A percentile compares a stretch with the other conserved stretches of the same genome.
phyloP scores from a whole-genome alignment of 2,888 invertebrate species.

The Patella caerulea region DNA sequence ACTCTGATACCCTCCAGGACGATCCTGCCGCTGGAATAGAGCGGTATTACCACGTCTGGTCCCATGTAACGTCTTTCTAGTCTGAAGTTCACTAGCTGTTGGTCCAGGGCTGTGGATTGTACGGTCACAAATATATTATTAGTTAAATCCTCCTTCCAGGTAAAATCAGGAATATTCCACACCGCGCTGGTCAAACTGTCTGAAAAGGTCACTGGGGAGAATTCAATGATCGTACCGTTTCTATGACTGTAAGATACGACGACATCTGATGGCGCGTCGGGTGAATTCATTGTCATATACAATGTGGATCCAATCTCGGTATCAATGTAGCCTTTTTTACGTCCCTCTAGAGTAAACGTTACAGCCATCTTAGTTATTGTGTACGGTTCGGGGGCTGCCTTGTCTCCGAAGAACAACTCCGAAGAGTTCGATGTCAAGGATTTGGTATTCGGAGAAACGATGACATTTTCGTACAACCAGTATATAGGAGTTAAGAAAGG shows the following conservation, averaged over 20 bases:
- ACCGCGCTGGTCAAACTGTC: constrained; percentile 19
- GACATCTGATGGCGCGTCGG: constrained; percentile 24
- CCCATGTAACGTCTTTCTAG: constrained; percentile 39
- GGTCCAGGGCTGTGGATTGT: constrained; percentile 12
- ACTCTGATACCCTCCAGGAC: constrained; percentile 46
- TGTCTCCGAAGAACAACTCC: constrained; percentile 19
- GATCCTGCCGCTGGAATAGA: constrained; percentile 38
- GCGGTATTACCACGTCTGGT: constrained; percentile 29
- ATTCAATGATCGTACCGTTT: constrained; percentile 23
- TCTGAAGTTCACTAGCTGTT: constrained; percentile 35
- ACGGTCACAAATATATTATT: constrained; percentile 42
- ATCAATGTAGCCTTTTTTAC: constrained; percentile 40
- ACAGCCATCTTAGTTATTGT: constrained; percentile 20
- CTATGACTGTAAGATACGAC: constrained; percentile 36
- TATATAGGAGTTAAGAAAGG: constrained; percentile 30
- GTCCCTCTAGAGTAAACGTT: constrained; percentile 40
- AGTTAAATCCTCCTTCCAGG: constrained; percentile 38
- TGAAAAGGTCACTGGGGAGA: constrained; percentile 21
- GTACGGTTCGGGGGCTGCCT: not conserved
- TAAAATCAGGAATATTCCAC: constrained; percentile 44
- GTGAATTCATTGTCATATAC: constrained; percentile 23
- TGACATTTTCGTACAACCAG: constrained; percentile 37
- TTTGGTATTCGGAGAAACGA: constrained; percentile 12
- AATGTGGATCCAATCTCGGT: constrained; percentile 47
- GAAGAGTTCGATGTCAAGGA: constrained; percentile 21